phyloP scores from a whole-genome alignment of 2,113 vertebrate species.

The Aix galericulata region DNA sequence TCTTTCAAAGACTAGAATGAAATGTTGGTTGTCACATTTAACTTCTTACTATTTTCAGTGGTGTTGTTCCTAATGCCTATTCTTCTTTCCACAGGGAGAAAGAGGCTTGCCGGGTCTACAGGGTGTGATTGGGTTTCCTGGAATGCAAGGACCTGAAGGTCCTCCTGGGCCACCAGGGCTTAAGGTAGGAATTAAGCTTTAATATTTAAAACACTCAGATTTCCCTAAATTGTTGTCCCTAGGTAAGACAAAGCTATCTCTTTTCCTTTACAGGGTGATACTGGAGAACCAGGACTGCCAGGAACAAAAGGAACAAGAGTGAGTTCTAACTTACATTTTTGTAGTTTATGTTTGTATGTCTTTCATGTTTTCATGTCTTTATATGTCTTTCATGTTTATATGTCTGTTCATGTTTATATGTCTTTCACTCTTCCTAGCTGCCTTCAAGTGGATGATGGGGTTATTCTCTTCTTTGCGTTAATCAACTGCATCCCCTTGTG shows the following conservation, averaged over 20 bases:
- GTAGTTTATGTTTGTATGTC: background rate
- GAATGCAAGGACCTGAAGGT: slow-evolving; percentile 93
- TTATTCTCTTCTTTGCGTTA: background rate
- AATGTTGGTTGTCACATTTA: background rate
- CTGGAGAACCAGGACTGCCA: slow-evolving; percentile 83
- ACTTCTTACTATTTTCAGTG: background rate
- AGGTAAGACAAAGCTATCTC: background rate
- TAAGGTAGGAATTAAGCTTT: slow-evolving; percentile 79
- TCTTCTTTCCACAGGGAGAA: slow-evolving; percentile 83
- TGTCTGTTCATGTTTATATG: background rate
- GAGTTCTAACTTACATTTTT: slow-evolving; percentile 62
- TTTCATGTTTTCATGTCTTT: background rate
- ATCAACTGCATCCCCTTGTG: background rate
- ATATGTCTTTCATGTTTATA: background rate
- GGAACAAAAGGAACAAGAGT: slow-evolving; percentile 94
- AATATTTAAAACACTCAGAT: background rate
- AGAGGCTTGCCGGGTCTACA: slow-evolving; percentile 89
- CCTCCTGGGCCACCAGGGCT: slow-evolving; percentile 86
- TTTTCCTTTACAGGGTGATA: slow-evolving; percentile 84
- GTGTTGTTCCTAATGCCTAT: background rate
- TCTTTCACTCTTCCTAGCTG: background rate
- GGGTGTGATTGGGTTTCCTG: slow-evolving; percentile 95
- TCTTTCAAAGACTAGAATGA: background rate
- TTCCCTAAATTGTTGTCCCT: background rate
- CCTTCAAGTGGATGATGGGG: background rate